Evolutionary conservation across 1,140 invertebrate genomes (phyloP), one percentile per base, ranked within the genome.

Genomic region (Schlechtendalia chinensis): DNA sequence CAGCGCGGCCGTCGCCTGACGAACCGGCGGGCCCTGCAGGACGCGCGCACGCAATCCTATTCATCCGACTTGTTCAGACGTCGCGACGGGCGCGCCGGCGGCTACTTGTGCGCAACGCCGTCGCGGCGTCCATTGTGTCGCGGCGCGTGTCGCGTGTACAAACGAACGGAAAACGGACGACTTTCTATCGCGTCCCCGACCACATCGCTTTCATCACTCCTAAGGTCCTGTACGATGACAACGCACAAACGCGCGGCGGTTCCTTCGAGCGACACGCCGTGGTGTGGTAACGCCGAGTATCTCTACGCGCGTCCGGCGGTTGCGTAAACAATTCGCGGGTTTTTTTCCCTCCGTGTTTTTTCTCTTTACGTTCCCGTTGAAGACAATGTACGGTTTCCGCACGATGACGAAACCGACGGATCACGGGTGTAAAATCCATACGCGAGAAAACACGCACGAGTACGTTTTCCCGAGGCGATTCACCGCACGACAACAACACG

Each of bases 201-300:
- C 47, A 63, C 63, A 50, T 79, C 58, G 58, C 58, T 79, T 79
- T 79, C 75, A 79, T 63, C 39, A 79, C 58, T 79, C n/a, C n/a
- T 61, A 79, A 61, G 75, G 54, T 79, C 58, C 45, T 79, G 24
- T 6, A n/a, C 10, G 19, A 29, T 47, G 17, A 63, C 50, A 32
- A n/a, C n/a, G n/a, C n/a, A n/a, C n/a, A n/a, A n/a, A n/a, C n/a
- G n/a, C n/a, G 17, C 16, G 17, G 11, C 39, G 5, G 61, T 59
- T 63, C 29, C 39, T 79, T 47, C 22, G 16, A 77, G 74, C 74
- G 61, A 71, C n/a, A n/a, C n/a, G n/a, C n/a, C n/a, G n/a, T n/a
- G n/a, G n/a, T n/a, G n/a, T n/a, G n/a, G n/a, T n/a, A n/a, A n/a
- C n/a, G n/a, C n/a, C n/a, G n/a, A n/a, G n/a, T n/a, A n/a, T n/a